Evolutionary conservation across 1,140 invertebrate species (phyloP).

Genomic region (Propsilocerus akamusi): DNA sequence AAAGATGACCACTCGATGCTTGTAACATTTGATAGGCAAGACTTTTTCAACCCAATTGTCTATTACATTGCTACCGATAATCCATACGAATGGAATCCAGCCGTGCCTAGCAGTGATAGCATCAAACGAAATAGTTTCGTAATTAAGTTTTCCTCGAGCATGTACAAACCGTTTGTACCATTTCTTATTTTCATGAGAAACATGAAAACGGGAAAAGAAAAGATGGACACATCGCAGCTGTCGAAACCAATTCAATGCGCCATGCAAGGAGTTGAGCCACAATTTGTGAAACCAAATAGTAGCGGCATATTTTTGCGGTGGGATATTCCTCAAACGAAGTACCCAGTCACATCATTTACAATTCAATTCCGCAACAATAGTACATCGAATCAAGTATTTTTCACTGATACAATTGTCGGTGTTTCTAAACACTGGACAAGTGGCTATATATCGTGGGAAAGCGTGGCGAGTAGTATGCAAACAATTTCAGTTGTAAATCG

Average conservation of each 20-base stretch:
- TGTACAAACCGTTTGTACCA: constrained; percentile 17
- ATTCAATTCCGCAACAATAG: constrained; percentile 6
- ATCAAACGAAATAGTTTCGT: not conserved
- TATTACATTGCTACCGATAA: not conserved
- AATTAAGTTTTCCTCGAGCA: not conserved
- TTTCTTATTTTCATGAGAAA: constrained; percentile 19
- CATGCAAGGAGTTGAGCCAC: constrained; percentile 20
- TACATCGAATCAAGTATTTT: not conserved
- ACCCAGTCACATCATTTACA: not conserved
- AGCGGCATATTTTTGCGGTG: not conserved
- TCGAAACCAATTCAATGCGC: constrained; percentile 18
- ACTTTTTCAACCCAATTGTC: not conserved
- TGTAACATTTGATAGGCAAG: constrained; percentile 18
- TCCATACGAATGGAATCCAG: not conserved
- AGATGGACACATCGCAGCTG: constrained; percentile 8
- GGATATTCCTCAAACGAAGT: not conserved
- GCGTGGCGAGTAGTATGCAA: not conserved
- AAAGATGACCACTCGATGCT: constrained; percentile 21
- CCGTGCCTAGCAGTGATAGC: not conserved
- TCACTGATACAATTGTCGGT: not conserved
- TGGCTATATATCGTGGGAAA: not conserved
- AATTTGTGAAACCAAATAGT: not conserved
- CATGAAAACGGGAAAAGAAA: constrained; percentile 9
- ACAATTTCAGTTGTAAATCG: not conserved
- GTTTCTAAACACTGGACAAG: not conserved